phyloP scores from a whole-genome alignment of 2,797 vertebrate species.

The Myotis daubentonii region DNA sequence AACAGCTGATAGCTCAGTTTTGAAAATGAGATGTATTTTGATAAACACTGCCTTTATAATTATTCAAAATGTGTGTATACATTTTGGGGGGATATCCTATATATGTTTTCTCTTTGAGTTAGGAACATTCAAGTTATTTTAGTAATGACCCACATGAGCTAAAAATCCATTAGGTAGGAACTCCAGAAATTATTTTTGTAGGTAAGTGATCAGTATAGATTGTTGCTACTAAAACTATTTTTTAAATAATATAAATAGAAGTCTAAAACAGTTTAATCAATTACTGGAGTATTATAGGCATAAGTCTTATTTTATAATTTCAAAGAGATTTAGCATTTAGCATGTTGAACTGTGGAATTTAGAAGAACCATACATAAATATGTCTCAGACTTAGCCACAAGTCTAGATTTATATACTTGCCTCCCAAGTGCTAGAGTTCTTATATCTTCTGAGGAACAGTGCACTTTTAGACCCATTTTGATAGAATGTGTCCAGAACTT shows the following conservation, averaged over 20 bases:
- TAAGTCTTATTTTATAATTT: background rate
- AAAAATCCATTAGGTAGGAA: constrained; percentile 9
- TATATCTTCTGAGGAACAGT: background rate
- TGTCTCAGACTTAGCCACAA: background rate
- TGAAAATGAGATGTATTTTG: too few relatives aligned
- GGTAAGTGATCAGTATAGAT: background rate
- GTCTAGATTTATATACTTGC: background rate
- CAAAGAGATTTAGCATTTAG: constrained; percentile 24
- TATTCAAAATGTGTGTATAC: too few relatives aligned
- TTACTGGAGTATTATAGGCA: background rate
- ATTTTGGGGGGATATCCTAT: too few relatives aligned
- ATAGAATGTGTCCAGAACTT: background rate
- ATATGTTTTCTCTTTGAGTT: background rate
- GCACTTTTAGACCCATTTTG: background rate
- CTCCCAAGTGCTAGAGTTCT: background rate
- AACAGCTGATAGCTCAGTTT: too few relatives aligned
- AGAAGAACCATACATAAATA: background rate
- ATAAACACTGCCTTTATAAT: too few relatives aligned
- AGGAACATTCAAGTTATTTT: background rate
- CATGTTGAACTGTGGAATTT: background rate
- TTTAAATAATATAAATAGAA: background rate
- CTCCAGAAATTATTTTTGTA: constrained; percentile 35
- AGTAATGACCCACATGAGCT: background rate
- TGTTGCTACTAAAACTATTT: constrained; percentile 27
- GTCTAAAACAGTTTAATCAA: constrained; percentile 22